Conservation (phyloP, 53 echinoderm and acorn worm species). For the Temnopleurus reevesii region DNA sequence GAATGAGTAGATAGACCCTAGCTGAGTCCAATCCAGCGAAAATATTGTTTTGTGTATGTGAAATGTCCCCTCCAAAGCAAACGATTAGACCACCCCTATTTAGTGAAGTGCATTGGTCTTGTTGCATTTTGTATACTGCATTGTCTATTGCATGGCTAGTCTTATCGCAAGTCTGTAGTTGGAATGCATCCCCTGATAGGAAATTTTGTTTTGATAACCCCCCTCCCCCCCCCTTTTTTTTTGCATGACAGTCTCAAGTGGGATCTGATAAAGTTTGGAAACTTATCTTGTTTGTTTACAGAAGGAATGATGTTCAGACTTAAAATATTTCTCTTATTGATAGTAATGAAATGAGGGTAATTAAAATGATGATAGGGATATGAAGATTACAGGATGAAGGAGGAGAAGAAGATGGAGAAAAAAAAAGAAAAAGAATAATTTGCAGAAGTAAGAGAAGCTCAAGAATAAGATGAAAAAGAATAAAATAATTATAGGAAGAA, state of each 20-base stretch:
- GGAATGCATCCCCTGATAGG: too few species aligned
- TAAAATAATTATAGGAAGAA: not conserved
- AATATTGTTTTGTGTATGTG: slow-evolving; percentile 46
- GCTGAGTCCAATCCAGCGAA: slow-evolving; percentile 8
- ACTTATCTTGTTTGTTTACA: not conserved
- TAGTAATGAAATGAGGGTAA: not conserved
- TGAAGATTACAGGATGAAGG: not conserved
- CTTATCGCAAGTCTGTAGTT: not conserved
- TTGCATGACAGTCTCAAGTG: too few species aligned
- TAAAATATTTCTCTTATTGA: not conserved
- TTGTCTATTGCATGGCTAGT: not conserved
- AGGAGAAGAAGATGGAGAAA: not conserved
- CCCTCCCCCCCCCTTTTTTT: not conserved
- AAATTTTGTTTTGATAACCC: not conserved
- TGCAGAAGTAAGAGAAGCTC: not conserved
- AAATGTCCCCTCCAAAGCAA: slow-evolving; percentile 12
- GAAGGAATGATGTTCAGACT: not conserved
- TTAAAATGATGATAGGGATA: not conserved
- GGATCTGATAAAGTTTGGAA: not conserved
- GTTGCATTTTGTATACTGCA: not conserved
- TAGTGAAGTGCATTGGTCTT: not conserved
- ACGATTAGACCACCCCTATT: slow-evolving; percentile 1
- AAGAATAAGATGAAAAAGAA: not conserved
- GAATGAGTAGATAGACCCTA: slow-evolving; percentile 46
- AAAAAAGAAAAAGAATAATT: not conserved